phyloP scores from a whole-genome alignment of 2,888 invertebrate species.

The Harpalus rufipes region DNA sequence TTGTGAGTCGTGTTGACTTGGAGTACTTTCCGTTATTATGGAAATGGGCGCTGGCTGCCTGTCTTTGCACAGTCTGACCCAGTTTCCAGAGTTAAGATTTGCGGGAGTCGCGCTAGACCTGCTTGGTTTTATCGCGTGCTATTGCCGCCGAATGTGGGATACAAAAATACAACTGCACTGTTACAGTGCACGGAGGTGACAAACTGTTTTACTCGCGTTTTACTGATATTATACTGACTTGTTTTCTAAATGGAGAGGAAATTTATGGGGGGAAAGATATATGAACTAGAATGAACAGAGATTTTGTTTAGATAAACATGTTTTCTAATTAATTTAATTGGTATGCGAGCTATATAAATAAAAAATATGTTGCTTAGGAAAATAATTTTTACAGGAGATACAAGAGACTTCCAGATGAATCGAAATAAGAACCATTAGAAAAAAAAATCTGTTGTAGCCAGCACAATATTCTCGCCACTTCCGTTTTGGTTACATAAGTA shows the following conservation, averaged over 20 bases:
- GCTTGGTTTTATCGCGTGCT: slow-evolving; percentile 53
- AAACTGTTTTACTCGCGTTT: slow-evolving; percentile 18
- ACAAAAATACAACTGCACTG: slow-evolving; percentile 38
- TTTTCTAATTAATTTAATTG: no score
- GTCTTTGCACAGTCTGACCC: slow-evolving; percentile 57
- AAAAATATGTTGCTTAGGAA: no score
- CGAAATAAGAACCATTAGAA: no score
- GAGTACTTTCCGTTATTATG: slow-evolving; percentile 63
- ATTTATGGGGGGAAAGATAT: neutral
- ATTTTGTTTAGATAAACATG: no score
- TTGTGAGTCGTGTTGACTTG: slow-evolving; percentile 55
- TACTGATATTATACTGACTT: slow-evolving; percentile 2
- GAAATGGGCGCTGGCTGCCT: slow-evolving; percentile 36
- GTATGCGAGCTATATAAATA: no score
- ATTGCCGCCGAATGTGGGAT: slow-evolving; percentile 48
- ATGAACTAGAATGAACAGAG: neutral
- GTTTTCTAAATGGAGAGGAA: neutral
- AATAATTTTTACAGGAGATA: no score
- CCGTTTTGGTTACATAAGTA: no score
- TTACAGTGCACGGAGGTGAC: slow-evolving; percentile 15
- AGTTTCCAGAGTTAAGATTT: slow-evolving; percentile 59
- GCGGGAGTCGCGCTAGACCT: slow-evolving; percentile 18
- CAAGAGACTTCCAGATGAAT: no score
- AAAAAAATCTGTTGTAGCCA: no score
- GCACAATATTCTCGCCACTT: no score